Conservation (phyloP, 2,113 vertebrate species). For the Mesoclemmys tuberculata region DNA sequence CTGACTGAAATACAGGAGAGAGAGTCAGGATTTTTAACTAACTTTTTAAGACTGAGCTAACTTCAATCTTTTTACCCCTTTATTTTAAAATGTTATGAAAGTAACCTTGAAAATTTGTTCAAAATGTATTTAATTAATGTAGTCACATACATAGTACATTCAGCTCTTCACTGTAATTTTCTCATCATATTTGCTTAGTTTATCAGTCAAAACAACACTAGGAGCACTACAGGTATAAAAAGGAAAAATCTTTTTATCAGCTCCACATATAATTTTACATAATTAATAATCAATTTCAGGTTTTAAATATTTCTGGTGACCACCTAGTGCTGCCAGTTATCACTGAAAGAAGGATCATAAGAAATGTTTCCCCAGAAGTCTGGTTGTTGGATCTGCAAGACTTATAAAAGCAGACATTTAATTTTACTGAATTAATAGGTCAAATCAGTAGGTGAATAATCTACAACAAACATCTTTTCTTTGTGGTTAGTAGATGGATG, state of each 20-base stretch:
- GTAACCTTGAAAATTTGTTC: background rate
- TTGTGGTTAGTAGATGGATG: background rate
- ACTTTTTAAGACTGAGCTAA: background rate
- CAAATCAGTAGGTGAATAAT: background rate
- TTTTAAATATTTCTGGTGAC: background rate
- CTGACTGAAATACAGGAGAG: background rate
- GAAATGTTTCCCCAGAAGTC: background rate
- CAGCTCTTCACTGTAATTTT: conserved; percentile 32
- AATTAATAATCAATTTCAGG: background rate
- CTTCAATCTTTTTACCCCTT: background rate
- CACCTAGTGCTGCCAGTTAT: background rate
- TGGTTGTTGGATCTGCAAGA: background rate
- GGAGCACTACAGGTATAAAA: background rate
- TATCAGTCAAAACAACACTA: conserved; percentile 51
- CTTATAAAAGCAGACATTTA: background rate
- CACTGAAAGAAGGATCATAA: background rate
- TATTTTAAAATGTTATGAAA: conserved; percentile 43
- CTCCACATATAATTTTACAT: background rate
- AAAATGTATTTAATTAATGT: conserved; percentile 18
- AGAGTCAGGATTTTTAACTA: background rate
- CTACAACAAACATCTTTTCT: background rate
- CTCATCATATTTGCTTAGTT: conserved; percentile 38
- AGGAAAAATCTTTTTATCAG: background rate
- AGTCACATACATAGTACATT: background rate
- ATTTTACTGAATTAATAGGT: background rate